Conservation (phyloP, 2,797 vertebrate genomes). For the Parambassis ranga region DNA sequence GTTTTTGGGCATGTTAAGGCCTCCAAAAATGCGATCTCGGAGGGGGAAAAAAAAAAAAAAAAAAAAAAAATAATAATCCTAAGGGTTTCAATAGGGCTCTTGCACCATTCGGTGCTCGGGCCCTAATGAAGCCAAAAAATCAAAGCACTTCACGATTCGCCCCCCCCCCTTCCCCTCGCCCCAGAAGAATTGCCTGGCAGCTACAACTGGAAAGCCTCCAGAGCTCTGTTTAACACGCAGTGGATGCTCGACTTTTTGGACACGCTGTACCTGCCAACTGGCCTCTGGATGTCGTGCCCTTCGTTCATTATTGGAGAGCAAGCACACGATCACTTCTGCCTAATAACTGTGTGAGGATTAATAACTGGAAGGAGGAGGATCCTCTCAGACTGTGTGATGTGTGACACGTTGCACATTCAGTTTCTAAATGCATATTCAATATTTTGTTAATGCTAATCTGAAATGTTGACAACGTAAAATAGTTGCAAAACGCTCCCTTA, state of each 20-base stretch:
- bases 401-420: too few species aligned
- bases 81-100: too few species aligned
- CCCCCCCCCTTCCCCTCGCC: too few species aligned
- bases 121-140: conserved; percentile 38
- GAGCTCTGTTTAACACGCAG: conserved; percentile 2
- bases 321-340: not conserved
- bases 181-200: conserved; percentile 13
- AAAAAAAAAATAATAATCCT: too few species aligned
- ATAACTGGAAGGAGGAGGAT: not conserved
- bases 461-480: not conserved
- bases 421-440: too few species aligned
- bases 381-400: not conserved
- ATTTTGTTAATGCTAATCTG: not conserved
- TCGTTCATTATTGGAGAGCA: conserved; percentile 14
- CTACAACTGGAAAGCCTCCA: conserved; percentile 43
- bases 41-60: too few species aligned
- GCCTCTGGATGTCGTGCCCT: conserved; percentile 32
- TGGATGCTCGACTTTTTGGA: conserved; percentile 31
- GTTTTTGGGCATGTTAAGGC: too few species aligned
- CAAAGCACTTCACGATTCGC: conserved; percentile 9
- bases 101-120: too few species aligned
- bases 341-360: conserved; percentile 10
- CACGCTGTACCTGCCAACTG: conserved; percentile 40
- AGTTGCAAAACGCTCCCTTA: too few species aligned
- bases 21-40: too few species aligned